phyloP scores from a whole-genome alignment of 1,140 invertebrate species.

The Hestina assimilis region DNA sequence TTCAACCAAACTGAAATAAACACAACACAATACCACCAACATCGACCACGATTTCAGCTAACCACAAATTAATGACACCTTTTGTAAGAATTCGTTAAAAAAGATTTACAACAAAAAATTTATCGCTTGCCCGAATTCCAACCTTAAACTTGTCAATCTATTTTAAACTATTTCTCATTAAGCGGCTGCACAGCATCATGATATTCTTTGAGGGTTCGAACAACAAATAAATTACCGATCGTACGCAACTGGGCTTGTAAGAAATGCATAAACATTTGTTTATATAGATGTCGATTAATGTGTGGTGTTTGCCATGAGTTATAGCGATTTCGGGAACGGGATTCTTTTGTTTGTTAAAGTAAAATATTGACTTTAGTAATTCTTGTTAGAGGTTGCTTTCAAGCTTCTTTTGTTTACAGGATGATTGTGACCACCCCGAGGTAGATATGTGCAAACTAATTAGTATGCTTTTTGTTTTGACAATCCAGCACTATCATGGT shows the following conservation, averaged over 20 bases:
- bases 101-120: neutral
- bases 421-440: too few relatives aligned
- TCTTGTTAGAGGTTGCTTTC: too few relatives aligned
- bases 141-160: slow-evolving; percentile 34
- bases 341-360: too few relatives aligned
- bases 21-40: neutral
- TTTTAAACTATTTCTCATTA: slow-evolving; percentile 16
- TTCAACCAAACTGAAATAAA: too few relatives aligned
- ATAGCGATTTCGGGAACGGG: too few relatives aligned
- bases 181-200: slow-evolving; percentile 8
- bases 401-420: too few relatives aligned
- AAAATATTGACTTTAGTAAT: too few relatives aligned
- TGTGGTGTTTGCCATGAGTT: neutral
- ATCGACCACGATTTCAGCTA: neutral
- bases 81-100: neutral
- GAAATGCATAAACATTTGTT: slow-evolving; percentile 23
- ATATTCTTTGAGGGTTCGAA: slow-evolving; percentile 10
- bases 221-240: slow-evolving; percentile 37
- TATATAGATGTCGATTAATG: slow-evolving; percentile 23
- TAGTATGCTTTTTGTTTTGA: too few relatives aligned
- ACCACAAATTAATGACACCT: neutral
- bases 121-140: neutral
- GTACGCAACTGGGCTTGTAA: slow-evolving; percentile 33
- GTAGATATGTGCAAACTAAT: too few relatives aligned
- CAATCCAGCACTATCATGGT: too few relatives aligned